phyloP scores from a whole-genome alignment of 1,140 invertebrate genomes.

The Drosophila tsacasi region DNA sequence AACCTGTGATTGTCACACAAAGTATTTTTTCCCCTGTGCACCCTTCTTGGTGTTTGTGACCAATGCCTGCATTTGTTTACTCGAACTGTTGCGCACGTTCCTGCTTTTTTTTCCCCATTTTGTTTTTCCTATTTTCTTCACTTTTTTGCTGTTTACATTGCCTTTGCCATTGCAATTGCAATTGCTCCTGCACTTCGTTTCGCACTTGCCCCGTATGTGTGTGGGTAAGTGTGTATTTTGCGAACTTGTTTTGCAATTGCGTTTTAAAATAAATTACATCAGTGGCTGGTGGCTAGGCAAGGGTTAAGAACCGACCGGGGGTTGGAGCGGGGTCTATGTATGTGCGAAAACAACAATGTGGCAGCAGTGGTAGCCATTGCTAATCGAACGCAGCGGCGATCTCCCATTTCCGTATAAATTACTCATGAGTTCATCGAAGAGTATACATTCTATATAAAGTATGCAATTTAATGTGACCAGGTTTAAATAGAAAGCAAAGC shows the following conservation, averaged over 20 bases:
- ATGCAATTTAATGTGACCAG: neutral
- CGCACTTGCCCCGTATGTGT: slow-evolving; percentile 20
- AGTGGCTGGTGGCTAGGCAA: slow-evolving; percentile 15
- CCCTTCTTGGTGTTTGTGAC: neutral
- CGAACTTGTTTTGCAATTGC: slow-evolving; percentile 74
- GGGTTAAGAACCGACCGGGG: neutral
- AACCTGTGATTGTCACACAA: no score
- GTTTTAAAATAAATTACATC: slow-evolving; percentile 78
- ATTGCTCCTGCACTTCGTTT: slow-evolving; percentile 47
- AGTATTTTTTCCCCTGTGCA: neutral
- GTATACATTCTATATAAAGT: neutral
- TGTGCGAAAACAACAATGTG: slow-evolving; percentile 42
- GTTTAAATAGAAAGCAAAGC: neutral
- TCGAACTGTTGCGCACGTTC: slow-evolving; percentile 41
- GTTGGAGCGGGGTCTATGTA: slow-evolving; percentile 1
- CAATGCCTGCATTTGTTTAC: slow-evolving; percentile 22
- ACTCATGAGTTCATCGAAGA: slow-evolving; percentile 49
- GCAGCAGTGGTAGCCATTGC: slow-evolving; percentile 46
- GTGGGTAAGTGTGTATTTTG: slow-evolving; percentile 30
- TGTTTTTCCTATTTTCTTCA: slow-evolving; percentile 27
- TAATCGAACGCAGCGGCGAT: slow-evolving; percentile 50
- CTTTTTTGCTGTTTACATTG: slow-evolving; percentile 31
- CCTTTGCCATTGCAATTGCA: slow-evolving; percentile 37
- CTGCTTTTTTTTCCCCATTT: neutral
- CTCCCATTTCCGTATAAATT: slow-evolving; percentile 65